Evolutionary conservation across 92 coral and sea anemone genomes (phyloP).

Genomic region (Phymanthus crucifer): DNA sequence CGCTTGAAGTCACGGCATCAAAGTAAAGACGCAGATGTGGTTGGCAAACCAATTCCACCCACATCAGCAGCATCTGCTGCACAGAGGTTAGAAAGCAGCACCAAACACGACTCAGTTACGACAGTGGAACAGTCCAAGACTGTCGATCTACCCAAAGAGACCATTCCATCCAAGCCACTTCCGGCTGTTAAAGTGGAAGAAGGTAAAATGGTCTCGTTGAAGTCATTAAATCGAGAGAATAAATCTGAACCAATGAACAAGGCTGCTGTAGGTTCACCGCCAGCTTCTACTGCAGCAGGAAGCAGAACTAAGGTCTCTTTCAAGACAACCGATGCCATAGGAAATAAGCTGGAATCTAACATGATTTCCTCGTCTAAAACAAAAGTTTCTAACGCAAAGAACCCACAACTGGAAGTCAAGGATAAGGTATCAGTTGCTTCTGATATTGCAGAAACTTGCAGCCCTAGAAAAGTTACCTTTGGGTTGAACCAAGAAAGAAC

Average conservation of each 20-base stretch:
- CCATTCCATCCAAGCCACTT: neutral
- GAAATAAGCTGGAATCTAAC: no score
- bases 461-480: no score
- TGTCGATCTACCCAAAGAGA: neutral
- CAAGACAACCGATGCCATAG: no score
- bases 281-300: neutral
- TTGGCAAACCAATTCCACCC: neutral
- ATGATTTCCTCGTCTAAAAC: neutral
- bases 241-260: neutral
- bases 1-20: no score
- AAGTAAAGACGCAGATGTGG: no score
- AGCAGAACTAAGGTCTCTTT: no score
- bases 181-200: neutral
- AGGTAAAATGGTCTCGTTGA: neutral
- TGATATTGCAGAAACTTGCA: no score
- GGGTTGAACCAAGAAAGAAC: neutral
- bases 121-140: no score
- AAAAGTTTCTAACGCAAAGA: neutral
- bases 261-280: neutral
- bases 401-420: neutral
- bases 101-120: neutral
- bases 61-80: neutral
- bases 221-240: neutral
- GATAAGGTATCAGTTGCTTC: neutral
- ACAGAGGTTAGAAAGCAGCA: neutral